Base-by-base conservation (phyloP, 2,888 invertebrate species). In the Netelia virgata region DNA sequence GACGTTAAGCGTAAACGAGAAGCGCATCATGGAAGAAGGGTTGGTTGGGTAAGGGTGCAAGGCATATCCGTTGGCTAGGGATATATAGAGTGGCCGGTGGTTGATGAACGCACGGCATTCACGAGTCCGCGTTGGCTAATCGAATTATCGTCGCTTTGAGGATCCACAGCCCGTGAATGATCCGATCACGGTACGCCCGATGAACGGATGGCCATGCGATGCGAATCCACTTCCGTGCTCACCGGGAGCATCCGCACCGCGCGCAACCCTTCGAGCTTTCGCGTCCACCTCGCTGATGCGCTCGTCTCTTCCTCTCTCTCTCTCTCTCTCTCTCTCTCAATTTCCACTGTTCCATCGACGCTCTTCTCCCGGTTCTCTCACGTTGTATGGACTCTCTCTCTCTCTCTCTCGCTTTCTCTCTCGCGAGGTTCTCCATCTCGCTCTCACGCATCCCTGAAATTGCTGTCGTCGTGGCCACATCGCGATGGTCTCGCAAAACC, bases 101-200 rank as follows among this genome's bases (percentile, higher is more conserved):
- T 92, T 90, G 92, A 92, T 92, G 91, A 92, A 91, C 92, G 89
- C 91, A 90, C 70, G 53, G 64, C 77, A 70, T 74, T 75, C 75
- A 72, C 66, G 20, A 85, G 75, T 82, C 85, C 85, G 64, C 87
- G 86, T 73, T 66, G 73, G 89, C 88, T 93, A 93, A 93, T 93
- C 91, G 92, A 93, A 92, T 93, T 93, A 93, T 93, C 92, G 92
- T 92, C 90, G 93, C 93, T 93, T 93, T 93, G 93, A 93, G 91
- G 91, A 92, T 92, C 73, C 93, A 92, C 91, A 89, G 90, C 88
- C 93, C 93, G 92, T 92, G 91, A 91, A 91, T 92, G 93, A 93
- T 93, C 91, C 90, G 91, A 93, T 93, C 92, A 93, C 91, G 57
- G 90, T 91, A 85, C 82, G 90, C 88, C 92, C 90, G 92, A 92